Evolutionary conservation across 2,797 vertebrate species (phyloP), one percentile per base, ranked within the genome.

Genomic region (Gadopsis marmoratus): DNA sequence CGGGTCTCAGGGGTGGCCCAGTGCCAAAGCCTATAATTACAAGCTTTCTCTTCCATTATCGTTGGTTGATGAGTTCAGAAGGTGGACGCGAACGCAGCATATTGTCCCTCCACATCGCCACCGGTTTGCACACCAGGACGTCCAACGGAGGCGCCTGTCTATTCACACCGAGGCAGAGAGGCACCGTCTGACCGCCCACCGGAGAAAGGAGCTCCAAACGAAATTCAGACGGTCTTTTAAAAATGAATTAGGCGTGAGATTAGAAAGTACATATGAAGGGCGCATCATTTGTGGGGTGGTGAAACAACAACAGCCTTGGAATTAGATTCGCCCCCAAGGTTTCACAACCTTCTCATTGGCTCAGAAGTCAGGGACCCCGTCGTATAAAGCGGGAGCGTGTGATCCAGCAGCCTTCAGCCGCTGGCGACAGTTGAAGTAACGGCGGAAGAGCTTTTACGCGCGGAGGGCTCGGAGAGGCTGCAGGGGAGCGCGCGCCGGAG

Each of bases 291-390:
- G 50, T 72, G 79, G 68, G 48, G 43, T 68, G 86, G 75, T 63
- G 63, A 72, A 79, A 68, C 58, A 81, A 68, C 58, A 81, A 31
- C 61, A 83, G 62, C 45, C 56, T 55, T 65, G 39, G 81, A 59
- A 80, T 62, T 47, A 62, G 55, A 41, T 33, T 39, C 19, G 8
- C 11, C 35, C n/a, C 73, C 29, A 82, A 88, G 87, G 79, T 88
- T 77, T 79, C 81, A 87, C 78, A 74, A 85, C 79, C 88, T 70
- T 61, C 91, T 88, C 90, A 94, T 94, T 93, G 94, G 94, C 91
- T 94, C 83, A 89, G 77, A 81, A 91, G 88, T 89, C 89, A 85
- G 54, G 73, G 87, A 87, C 77, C 86, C 82, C 84, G 37, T 78
- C 56, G 54, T 93, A 92, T 92, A 92, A 93, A 93, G 86, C 65